These are phyloP conservation scores for Hylaea fasciaria DNA, from an alignment of 2,888 invertebrate genomes.

Conservation along the genomic window DNA sequence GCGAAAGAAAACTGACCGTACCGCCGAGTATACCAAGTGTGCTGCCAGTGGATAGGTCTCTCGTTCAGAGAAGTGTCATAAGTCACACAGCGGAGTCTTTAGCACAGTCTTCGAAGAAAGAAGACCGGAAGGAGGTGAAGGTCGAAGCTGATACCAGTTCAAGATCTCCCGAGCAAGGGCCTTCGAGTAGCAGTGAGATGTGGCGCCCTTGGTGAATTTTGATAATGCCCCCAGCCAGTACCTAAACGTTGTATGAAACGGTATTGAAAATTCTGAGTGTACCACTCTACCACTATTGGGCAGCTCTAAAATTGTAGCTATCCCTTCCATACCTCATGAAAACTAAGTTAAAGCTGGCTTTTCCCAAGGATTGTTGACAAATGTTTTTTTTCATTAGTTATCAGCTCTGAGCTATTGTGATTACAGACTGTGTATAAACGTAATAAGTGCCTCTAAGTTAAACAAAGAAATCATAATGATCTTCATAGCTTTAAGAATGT, in stretches of 20 bases:
- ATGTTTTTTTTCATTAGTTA: too few relatives aligned
- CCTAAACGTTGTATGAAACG: background rate
- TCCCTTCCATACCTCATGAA: too few relatives aligned
- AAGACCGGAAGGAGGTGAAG: constrained; percentile 36
- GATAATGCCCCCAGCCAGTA: background rate
- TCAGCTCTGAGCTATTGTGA: constrained; percentile 15
- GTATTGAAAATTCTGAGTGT: too few relatives aligned
- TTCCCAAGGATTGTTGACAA: too few relatives aligned
- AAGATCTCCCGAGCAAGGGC: constrained; percentile 68
- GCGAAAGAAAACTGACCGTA: constrained; percentile 59
- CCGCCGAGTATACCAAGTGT: constrained; percentile 70
- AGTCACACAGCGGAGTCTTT: constrained; percentile 77
- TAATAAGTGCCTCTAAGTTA: constrained; percentile 18
- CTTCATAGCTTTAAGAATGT: constrained; percentile 66
- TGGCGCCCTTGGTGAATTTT: constrained; percentile 76
- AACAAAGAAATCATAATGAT: constrained; percentile 21
- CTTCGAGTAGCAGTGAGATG: constrained; percentile 69
- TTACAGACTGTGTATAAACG: too few relatives aligned
- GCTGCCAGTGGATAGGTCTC: constrained; percentile 48
- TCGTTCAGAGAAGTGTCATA: constrained; percentile 66
- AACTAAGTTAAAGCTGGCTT: too few relatives aligned
- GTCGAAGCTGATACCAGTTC: constrained; percentile 64
- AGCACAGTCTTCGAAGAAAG: constrained; percentile 57
- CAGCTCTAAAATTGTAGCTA: too few relatives aligned
- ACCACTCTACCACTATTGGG: too few relatives aligned